These are phyloP conservation scores for Campoplex nolae DNA, from an alignment of 2,888 invertebrate species.

Conservation along the genomic window DNA sequence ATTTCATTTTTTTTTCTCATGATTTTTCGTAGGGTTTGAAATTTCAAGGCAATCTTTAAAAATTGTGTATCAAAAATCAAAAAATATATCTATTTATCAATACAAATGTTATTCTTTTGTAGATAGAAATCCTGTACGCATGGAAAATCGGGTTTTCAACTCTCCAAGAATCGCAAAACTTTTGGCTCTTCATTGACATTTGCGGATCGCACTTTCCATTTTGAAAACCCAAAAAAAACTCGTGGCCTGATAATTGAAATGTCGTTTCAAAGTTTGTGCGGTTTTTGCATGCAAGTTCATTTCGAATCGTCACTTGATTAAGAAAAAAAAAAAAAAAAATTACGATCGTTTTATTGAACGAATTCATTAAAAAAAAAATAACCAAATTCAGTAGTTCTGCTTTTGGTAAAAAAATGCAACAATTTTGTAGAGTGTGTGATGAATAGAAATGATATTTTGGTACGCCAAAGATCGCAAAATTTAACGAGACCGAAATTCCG, in stretches of 20 bases:
- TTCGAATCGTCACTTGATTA: not conserved
- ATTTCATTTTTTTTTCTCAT: not conserved
- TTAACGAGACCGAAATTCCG: not conserved
- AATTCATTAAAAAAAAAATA: no score
- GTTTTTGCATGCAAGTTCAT: not conserved
- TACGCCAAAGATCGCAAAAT: not conserved
- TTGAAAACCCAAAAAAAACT: not conserved
- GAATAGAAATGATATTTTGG: not conserved
- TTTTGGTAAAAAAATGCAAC: not conserved
- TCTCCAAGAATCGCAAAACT: not conserved
- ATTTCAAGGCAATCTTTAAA: not conserved
- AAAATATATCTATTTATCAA: no score
- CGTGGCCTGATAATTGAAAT: not conserved
- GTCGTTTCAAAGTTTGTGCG: not conserved
- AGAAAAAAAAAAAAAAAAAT: not conserved
- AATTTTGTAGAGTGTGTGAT: not conserved
- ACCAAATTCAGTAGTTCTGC: not conserved
- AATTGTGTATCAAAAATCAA: not conserved
- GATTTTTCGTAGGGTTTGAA: not conserved
- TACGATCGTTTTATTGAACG: not conserved
- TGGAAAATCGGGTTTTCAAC: not conserved
- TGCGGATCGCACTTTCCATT: not conserved
- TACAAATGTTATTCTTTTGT: no score
- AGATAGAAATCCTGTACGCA: no score
- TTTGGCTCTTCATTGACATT: not conserved